These are phyloP conservation scores for Cranoglanis bouderius DNA, from an alignment of 2,113 vertebrate genomes.

Conservation along the genomic window DNA sequence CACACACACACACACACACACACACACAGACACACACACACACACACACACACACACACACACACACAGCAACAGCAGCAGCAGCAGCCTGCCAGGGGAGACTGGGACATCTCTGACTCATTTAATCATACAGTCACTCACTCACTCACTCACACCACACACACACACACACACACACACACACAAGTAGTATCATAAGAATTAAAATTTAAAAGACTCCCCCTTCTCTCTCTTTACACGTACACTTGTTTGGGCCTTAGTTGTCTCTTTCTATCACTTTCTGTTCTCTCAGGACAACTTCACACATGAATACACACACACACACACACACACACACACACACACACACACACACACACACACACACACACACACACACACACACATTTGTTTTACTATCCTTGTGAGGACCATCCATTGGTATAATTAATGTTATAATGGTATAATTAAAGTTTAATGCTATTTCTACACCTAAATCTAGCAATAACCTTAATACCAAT, in stretches of 20 bases:
- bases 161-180: slow-evolving; percentile 20
- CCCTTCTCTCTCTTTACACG: background rate
- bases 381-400: background rate
- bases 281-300: background rate
- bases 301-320: background rate
- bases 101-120: background rate
- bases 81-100: background rate
- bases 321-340: slow-evolving; percentile 8
- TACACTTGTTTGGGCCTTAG: background rate
- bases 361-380: background rate
- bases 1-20: too few relatives aligned
- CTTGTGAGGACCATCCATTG: background rate
- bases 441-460: too few relatives aligned
- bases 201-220: background rate
- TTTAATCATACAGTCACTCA: background rate
- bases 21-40: background rate
- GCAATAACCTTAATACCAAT: background rate
- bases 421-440: background rate
- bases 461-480: background rate
- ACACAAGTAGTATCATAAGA: background rate
- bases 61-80: background rate
- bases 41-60: slow-evolving; percentile 16
- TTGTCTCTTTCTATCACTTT: background rate
- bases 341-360: background rate
- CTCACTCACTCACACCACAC: background rate